Base-by-base conservation (phyloP, 2,797 vertebrate genomes). In the Falco concolor region DNA sequence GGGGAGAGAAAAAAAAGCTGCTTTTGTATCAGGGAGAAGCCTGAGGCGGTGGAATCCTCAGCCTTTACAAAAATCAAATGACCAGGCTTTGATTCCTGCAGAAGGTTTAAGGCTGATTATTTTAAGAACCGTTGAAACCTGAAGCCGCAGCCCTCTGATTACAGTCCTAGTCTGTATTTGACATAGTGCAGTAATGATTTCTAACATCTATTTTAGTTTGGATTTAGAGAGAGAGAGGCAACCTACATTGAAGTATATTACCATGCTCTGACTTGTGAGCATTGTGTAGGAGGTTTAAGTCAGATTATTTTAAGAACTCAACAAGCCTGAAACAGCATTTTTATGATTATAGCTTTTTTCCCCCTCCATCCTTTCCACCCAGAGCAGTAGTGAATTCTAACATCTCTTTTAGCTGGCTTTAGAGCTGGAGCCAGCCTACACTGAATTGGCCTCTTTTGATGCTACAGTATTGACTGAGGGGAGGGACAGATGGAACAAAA, bases 391-490 rank as follows among this genome's bases (percentile, higher is more conserved):
- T 94, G 97, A 94, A 97, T 97, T 97, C 91, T 97, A 97, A 97
- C 87, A 82, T 94, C 90, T 95, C 94, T 97, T 97, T 97, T 95
- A 97, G 96, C 90, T 96, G 96, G 96, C 96, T 97, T 97, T 97
- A 97, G 97, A 97, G 93, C 78, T 67, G 1, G 92, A 96, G 94
- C 93, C 93, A 69, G 87, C 95, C 96, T 97, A 95, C 88, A 50
- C 95, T 94, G 96, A 98, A 97, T 92, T 93, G 95, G 96, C 93
- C 87, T 96, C 97, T 97, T 98, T 98, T 98, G 98, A 98, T 98
- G 97, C 97, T 96, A 96, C 95, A 96, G 96, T 97, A 96, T 95
- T 76, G 95, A 97, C 95, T 95, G 94, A 97, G 96, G 97, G 97
- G 96, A 97, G 97, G 98, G 97, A 91, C 96, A 91, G 97, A 97